Evolutionary conservation across 2,888 invertebrate genomes (phyloP), one percentile per base, ranked within the genome.

Genomic region (Pogonocherus hispidulus): DNA sequence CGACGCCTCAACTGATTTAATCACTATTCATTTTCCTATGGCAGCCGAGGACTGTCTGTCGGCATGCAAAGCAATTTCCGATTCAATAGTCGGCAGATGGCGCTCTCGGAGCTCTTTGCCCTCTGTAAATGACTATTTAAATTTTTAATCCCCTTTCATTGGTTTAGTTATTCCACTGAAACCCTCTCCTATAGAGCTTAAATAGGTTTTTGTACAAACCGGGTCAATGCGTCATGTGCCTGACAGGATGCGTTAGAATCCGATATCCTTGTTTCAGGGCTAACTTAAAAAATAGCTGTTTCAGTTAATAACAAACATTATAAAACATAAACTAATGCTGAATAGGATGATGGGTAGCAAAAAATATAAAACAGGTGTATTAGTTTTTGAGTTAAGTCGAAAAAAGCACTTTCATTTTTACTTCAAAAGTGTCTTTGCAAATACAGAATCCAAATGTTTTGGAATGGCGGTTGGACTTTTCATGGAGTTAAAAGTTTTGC

Each of bases 71-170:
- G 72, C 72, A 76, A 76, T 76, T 75, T 76, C 74, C 74, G 73
- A 74, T 75, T 71, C 74, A 73, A 70, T 74, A 70, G 76, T 72
- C 72, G 67, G 69, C 76, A 76, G 72, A 74, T 75, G 76, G 74
- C 69, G 73, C 59, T 57, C 67, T 67, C 56, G 47, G 27, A n/a
- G 59, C 46, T 46, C 66, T 60, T 44, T 51, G 52, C 57, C 67
- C 70, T 62, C 65, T 69, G 71, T 71, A 74, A 76, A 75, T 76
- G 75, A 76, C 76, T 73, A 69, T 76, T 75, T 75, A 71, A 74
- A 76, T 76, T 75, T 74, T 74, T 76, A 75, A 75, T 75, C 73
- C 69, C 60, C 69, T 70, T 74, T 71, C 74, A 72, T 76, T 71
- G 73, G 71, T 69, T 69, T 54, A 49, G 62, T 62, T 62, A 62